Percentiles rank a stretch among this genome's conserved stretches.
Conservation (phyloP, 2,113 vertebrate genomes). For the Psilopsiagon aurifrons region DNA sequence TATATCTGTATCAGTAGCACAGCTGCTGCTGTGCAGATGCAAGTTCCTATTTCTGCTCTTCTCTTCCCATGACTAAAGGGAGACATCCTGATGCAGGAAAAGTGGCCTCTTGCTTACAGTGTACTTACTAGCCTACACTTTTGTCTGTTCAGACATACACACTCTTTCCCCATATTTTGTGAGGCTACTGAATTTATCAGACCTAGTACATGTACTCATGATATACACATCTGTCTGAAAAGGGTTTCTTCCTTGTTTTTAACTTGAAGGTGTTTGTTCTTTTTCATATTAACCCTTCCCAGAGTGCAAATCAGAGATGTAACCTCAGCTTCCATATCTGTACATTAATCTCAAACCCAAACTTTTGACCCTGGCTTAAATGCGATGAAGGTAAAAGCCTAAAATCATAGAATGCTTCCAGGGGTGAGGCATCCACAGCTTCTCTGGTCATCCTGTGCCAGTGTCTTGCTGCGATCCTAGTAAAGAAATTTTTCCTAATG, state of each 20-base stretch:
- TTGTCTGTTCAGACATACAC: not conserved
- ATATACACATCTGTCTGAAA: not conserved
- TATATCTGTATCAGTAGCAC: not conserved
- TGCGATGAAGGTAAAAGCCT: not conserved
- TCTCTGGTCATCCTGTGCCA: too few species aligned
- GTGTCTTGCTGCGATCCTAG: too few species aligned
- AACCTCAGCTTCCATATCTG: not conserved
- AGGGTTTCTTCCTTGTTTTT: not conserved
- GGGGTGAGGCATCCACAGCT: not conserved
- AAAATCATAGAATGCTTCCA: not conserved
- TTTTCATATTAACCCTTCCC: not conserved
- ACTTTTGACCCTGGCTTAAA: not conserved
- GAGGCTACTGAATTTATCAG: not conserved
- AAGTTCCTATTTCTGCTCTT: not conserved
- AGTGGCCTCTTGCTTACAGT: not conserved
- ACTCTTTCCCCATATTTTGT: not conserved
- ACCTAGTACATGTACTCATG: not conserved
- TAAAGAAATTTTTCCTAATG: too few species aligned
- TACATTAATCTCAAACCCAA: not conserved
- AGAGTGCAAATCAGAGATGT: not conserved
- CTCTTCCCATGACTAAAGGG: not conserved
- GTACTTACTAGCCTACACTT: not conserved
- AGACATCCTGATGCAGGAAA: not conserved
- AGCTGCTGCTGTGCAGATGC: not conserved
- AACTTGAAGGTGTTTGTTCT: not conserved